A percentile compares a stretch with the other conserved stretches of the same genome.
phyloP scores from a whole-genome alignment of 2,797 vertebrate genomes.

The Spea hammondii region DNA sequence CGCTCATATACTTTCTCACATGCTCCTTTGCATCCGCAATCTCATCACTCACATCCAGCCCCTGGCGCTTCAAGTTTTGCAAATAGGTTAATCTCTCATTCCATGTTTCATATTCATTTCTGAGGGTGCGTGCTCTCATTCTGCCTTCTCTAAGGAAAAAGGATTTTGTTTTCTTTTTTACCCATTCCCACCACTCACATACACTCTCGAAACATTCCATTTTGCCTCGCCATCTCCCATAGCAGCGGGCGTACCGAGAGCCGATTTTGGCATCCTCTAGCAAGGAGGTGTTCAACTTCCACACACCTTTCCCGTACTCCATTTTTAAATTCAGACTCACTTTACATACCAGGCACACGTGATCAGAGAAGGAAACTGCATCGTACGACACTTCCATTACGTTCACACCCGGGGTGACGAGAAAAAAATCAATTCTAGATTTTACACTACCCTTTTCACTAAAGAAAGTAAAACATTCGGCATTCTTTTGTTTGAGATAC shows the following conservation, averaged over 20 bases:
- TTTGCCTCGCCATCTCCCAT: accelerated
- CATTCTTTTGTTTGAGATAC: no score
- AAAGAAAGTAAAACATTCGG: no score
- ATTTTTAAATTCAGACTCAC: neutral
- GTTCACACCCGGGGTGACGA: neutral
- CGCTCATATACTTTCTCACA: neutral
- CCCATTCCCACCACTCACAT: neutral
- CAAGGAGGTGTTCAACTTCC: neutral
- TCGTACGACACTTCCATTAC: neutral
- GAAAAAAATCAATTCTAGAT: neutral
- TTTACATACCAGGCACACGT: neutral
- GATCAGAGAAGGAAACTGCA: neutral
- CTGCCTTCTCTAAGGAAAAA: neutral
- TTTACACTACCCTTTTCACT: neutral
- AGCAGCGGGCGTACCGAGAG: accelerated
- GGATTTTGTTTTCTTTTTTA: neutral
- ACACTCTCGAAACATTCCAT: neutral
- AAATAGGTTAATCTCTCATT: neutral
- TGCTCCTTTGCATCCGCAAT: neutral
- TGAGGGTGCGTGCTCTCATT: neutral
- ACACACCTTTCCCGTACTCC: neutral
- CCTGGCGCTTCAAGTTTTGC: neutral
- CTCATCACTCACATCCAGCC: neutral
- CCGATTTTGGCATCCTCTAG: neutral
- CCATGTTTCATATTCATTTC: neutral